Base-by-base conservation (phyloP, 2,113 vertebrate genomes). In the Onychostruthus taczanowskii region DNA sequence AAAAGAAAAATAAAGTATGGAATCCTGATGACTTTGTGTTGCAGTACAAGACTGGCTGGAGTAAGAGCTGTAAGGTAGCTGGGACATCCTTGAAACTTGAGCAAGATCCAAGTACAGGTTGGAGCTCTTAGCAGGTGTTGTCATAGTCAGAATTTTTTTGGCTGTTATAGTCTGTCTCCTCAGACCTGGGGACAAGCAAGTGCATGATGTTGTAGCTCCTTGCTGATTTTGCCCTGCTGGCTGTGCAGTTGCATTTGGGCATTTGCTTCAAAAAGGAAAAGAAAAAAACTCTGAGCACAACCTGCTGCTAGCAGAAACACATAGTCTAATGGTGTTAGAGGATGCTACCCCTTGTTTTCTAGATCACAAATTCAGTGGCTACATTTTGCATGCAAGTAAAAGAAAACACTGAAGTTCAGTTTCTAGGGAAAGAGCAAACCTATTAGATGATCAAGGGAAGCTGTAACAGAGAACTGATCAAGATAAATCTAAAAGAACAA, bases 401-500 rank as follows among this genome's bases (percentile, higher is more conserved):
- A 94, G 44, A 91, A 91, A 75, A 72, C 0, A 8, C 19, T 79
- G 58, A 67, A 73, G 24, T 90, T 95, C 7, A 7, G 23, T 77
- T 90, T 89, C 82, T 59, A 46, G 43, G 43, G 47, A 73, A 85
- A 87, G 72, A 89, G 67, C 69, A 84, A 84, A 81, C 63, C 72
- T 50, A 59, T 83, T 77, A 63, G 64, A 70, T 88, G 79, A 94
- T 94, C 82, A 93, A 95, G 68, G 59, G 64, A 81, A 86, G 44
- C 64, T 87, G 0, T 44, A 81, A 84, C 17, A 69, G 64, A 59
- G 79, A 90, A 69, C 23, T 16, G 72, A 94, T 86, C 35, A 41
- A 67, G 80, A 75, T 75, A 87, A 87, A 91, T 81, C 68, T 78
- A 30, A 84, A 92, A 93, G 76, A 92, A 72, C 73, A 91, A 68